Percentiles rank a stretch among this genome's conserved stretches.
Conservation (phyloP, 2,888 invertebrate species). For the Metalampra italica region DNA sequence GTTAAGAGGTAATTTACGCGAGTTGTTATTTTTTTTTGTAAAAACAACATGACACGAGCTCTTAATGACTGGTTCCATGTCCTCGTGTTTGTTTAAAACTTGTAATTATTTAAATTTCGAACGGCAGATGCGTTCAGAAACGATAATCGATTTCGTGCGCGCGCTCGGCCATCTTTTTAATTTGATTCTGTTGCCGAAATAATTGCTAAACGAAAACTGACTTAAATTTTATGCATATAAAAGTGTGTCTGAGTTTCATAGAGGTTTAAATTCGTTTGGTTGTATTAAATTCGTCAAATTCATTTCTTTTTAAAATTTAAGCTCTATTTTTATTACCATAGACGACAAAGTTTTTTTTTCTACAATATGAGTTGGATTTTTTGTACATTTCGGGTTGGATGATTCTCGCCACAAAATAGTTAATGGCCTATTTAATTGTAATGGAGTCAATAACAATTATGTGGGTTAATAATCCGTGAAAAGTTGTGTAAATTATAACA, state of each 20-base stretch:
- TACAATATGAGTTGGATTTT: background rate
- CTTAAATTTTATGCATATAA: background rate
- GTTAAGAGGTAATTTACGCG: conserved; percentile 56
- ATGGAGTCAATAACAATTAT: conserved; percentile 37
- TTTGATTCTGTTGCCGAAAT: background rate
- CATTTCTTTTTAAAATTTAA: background rate
- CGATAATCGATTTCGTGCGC: conserved; percentile 46
- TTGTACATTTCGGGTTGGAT: conserved; percentile 6
- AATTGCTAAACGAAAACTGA: background rate
- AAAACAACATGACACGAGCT: conserved; percentile 40
- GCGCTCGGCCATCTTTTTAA: background rate
- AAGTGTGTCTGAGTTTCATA: background rate
- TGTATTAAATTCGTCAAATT: background rate
- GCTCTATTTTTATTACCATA: background rate
- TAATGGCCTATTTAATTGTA: conserved; percentile 48
- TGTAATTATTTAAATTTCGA: conserved; percentile 73
- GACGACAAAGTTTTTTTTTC: too few species aligned
- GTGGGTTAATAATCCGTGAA: conserved; percentile 41
- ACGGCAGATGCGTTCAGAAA: conserved; percentile 65
- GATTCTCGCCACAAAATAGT: conserved; percentile 29
- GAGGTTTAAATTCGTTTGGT: background rate
- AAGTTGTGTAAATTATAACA: background rate
- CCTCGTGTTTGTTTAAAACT: conserved; percentile 46
- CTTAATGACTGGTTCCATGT: conserved; percentile 49
- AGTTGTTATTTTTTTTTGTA: conserved; percentile 52